Evolutionary conservation across 2,113 vertebrate species (phyloP), one percentile per base, ranked within the genome.

Genomic region (Hepsetus odoe): DNA sequence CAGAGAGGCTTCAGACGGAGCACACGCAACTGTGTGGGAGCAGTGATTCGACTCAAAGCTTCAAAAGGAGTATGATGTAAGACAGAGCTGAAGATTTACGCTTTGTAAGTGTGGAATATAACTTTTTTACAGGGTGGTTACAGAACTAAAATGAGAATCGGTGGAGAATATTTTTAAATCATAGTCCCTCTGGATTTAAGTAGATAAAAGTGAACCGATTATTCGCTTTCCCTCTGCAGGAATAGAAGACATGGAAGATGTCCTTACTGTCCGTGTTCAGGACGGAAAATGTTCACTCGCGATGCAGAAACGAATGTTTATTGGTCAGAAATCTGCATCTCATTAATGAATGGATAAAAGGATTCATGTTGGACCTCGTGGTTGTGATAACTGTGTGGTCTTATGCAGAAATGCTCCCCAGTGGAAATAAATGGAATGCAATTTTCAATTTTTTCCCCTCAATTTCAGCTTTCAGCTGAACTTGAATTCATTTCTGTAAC

Each of bases 121-220:
- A 38, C 18, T 65, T 65, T 65, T 33, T 18, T 16, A 61, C 12
- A 38, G 61, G 61, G 18, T 65, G 32, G 61, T 65, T 65, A n/a
- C 61, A 6, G 33, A 38, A 38, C 16, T 35, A 26, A 26, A n/a
- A 38, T 20, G 61, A 55, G 51, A 24, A 24, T 55, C 51, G 24
- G 24, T 38, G 59, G 28, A 62, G 32, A 9, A 10, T n/a, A 58
- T n/a, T n/a, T n/a, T 38, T 38, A 18, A 26, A 38, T 65, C 61
- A 1, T 22, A 53, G 9, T 55, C 51, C n/a, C 51, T 35, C 16
- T 65, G 12, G 18, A n/a, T n/a, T 65, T 10, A 9, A 35, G 32
- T 16, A 35, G 10, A 18, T 33, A 65, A 65, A 11, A n/a, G 61
- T 38, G 35, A 65, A 65, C 0, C 22, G 7, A 65, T 62, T 5